Conservation (phyloP, 2,888 invertebrate species). For the Campoletis raptor region DNA sequence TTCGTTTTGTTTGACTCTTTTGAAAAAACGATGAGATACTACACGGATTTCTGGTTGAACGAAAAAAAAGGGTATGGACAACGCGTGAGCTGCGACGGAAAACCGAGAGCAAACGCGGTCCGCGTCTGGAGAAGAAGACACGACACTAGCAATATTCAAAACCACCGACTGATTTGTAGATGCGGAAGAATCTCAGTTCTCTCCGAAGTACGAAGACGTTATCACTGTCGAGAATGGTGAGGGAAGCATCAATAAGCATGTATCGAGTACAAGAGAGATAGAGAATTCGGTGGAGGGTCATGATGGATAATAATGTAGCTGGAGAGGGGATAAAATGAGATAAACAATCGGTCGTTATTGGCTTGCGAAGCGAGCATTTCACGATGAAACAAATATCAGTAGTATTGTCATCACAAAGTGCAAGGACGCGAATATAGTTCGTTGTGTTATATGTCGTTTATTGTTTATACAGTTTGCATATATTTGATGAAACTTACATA, state of each 20-base stretch:
- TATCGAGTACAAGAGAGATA: constrained; percentile 40
- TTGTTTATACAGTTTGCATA: not conserved
- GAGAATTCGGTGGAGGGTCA: constrained; percentile 3
- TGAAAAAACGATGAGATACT: not conserved
- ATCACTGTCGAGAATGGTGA: constrained; percentile 32
- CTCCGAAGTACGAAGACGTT: constrained; percentile 46
- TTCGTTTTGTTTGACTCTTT: constrained; percentile 8
- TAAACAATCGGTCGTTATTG: constrained; percentile 41
- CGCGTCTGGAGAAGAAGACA: constrained; percentile 1
- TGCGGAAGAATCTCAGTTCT: constrained; percentile 61
- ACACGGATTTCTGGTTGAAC: not conserved
- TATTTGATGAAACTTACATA: not conserved
- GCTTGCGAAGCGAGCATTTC: constrained; percentile 6
- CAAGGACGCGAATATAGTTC: constrained; percentile 70
- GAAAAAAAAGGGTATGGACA: not conserved
- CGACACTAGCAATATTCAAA: constrained; percentile 30
- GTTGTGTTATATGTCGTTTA: not conserved
- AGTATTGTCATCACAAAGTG: constrained; percentile 36
- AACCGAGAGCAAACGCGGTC: constrained; percentile 32
- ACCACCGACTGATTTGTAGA: constrained; percentile 59
- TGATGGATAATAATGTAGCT: not conserved
- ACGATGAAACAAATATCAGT: constrained; percentile 38
- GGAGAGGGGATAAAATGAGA: constrained; percentile 37
- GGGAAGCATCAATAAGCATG: not conserved
- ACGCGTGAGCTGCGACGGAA: constrained; percentile 37